Conservation (phyloP, 1,140 invertebrate species). For the Drosophila ironensis region DNA sequence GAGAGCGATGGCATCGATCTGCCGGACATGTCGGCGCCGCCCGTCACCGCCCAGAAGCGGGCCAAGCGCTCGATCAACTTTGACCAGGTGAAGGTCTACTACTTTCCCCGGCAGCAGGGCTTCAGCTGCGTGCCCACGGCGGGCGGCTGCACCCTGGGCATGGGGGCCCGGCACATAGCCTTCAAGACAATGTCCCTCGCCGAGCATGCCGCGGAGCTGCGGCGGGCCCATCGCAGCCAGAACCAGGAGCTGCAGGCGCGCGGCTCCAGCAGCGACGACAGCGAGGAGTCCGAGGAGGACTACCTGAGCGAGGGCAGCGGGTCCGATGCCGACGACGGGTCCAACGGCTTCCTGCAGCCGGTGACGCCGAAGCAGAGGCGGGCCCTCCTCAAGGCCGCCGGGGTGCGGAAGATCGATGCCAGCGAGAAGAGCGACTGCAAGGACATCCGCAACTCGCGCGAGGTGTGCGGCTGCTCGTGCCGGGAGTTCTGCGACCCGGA, state of each 20-base stretch:
- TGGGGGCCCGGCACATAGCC: slow-evolving; percentile 93
- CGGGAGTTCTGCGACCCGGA: slow-evolving; percentile 97
- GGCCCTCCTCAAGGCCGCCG: slow-evolving; percentile 92
- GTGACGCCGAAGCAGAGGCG: slow-evolving; percentile 95
- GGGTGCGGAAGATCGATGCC: slow-evolving; percentile 96
- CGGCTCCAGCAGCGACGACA: slow-evolving; percentile 87
- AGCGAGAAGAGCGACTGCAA: slow-evolving; percentile 97
- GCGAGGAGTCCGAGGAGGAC: slow-evolving; percentile 91
- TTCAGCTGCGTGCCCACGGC: slow-evolving; percentile 98
- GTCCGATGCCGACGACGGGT: slow-evolving; percentile 93
- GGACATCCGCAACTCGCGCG: slow-evolving; percentile 94
- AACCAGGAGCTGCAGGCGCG: slow-evolving; percentile 86
- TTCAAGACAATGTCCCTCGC: slow-evolving; percentile 85
- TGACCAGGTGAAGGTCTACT: slow-evolving; percentile 96
- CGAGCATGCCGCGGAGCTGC: slow-evolving; percentile 93
- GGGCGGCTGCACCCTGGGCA: slow-evolving; percentile 98
- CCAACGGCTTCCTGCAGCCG: slow-evolving; percentile 96
- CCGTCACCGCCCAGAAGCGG: slow-evolving; percentile 84
- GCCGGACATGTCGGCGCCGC: slow-evolving; percentile 49
- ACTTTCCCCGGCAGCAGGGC: slow-evolving; percentile 97
- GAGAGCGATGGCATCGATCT: slow-evolving; percentile 85
- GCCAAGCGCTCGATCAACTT: slow-evolving; percentile 92
- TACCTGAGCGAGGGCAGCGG: slow-evolving; percentile 90
- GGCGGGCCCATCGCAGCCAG: slow-evolving; percentile 91
- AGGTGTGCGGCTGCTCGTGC: slow-evolving; percentile 97